Evolutionary conservation across 2,113 vertebrate genomes (phyloP).

Genomic region (cattle (Bos taurus)): ARS-UCD2.0 NC_037331.1:32103501-32104000

Average conservation of each 20-base stretch:
- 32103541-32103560: no score
- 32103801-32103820: neutral
- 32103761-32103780: neutral
- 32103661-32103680: neutral
- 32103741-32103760: neutral
- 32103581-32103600: no score
- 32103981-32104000: neutral
- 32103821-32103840: neutral
- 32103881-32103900: neutral
- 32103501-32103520: no score
- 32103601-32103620: neutral
- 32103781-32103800: neutral
- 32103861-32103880: neutral
- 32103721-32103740: neutral
- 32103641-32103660: neutral
- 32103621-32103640: neutral
- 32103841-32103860: neutral
- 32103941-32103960: neutral
- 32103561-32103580: no score
- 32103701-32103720: neutral
- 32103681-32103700: neutral
- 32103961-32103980: neutral
- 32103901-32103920: neutral
- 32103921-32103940: neutral
- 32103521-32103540: no score